phyloP scores from a whole-genome alignment of 2,888 invertebrate species.

The Penaeus monodon region DNA sequence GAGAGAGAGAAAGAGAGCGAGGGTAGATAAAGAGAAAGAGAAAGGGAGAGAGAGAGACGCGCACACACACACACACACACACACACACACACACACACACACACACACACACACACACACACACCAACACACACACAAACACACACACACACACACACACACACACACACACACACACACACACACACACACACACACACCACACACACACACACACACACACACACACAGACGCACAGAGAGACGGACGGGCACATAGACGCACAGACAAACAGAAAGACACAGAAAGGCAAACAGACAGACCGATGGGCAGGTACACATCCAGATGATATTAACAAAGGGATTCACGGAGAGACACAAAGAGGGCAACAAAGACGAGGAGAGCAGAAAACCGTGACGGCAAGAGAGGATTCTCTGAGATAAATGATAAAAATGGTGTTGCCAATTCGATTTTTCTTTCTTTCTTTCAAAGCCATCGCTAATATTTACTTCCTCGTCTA shows the following conservation, averaged over 20 bases:
- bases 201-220: not conserved
- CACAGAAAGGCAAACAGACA: not conserved
- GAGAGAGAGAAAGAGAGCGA: too few relatives aligned
- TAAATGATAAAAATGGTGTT: too few relatives aligned
- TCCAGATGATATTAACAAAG: not conserved
- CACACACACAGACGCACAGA: not conserved
- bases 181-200: not conserved
- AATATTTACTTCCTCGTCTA: too few relatives aligned
- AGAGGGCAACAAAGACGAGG: not conserved
- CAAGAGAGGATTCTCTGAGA: too few relatives aligned
- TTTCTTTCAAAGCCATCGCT: too few relatives aligned
- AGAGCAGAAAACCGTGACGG: not conserved
- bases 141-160: not conserved
- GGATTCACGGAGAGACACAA: not conserved
- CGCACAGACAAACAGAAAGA: not conserved
- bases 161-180: not conserved
- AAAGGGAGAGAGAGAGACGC: too few relatives aligned
- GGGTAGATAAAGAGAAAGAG: too few relatives aligned
- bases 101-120: too few relatives aligned
- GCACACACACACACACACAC: too few relatives aligned
- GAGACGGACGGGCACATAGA: not conserved
- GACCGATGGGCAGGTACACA: not conserved
- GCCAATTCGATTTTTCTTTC: too few relatives aligned
- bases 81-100: too few relatives aligned
- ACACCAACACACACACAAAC: too few relatives aligned